Percentiles rank a stretch among this genome's conserved stretches.
Conservation (phyloP, 2,888 invertebrate species). For the Cremastobaeus sp. region DNA sequence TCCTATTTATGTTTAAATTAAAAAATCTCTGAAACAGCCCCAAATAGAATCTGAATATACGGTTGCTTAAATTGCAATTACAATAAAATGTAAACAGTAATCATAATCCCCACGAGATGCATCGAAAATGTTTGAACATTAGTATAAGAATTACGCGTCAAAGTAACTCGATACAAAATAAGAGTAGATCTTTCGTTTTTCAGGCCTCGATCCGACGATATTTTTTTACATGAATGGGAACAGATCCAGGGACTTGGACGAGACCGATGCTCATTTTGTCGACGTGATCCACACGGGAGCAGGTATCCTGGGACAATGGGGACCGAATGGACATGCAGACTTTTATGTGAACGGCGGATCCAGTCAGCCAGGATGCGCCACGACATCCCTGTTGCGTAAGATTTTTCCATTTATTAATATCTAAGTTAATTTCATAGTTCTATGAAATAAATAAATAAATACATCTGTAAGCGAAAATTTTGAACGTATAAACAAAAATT, state of each 20-base stretch:
- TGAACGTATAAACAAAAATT: too few species aligned
- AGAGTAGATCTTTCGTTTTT: constrained; percentile 62
- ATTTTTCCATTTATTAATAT: not conserved
- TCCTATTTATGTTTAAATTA: too few species aligned
- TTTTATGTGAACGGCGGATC: constrained; percentile 94
- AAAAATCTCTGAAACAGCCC: too few species aligned
- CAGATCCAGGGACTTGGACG: constrained; percentile 88
- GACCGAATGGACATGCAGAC: constrained; percentile 92
- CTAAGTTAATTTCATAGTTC: too few species aligned
- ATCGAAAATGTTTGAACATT: constrained; percentile 5
- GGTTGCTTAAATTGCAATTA: too few species aligned
- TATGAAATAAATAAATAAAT: too few species aligned
- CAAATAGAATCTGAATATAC: too few species aligned
- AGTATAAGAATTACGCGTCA: constrained; percentile 2
- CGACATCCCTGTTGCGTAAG: constrained; percentile 90
- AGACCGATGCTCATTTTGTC: constrained; percentile 89
- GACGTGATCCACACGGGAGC: constrained; percentile 92
- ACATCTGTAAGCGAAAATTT: too few species aligned
- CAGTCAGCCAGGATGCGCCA: constrained; percentile 91
- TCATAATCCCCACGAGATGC: too few species aligned
- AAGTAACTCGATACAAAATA: constrained; percentile 51
- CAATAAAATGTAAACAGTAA: too few species aligned
- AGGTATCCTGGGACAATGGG: constrained; percentile 93
- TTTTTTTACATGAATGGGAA: constrained; percentile 90
- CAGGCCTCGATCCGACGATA: constrained; percentile 91